These are phyloP conservation scores for Phymanthus crucifer DNA, from an alignment of 92 coral and sea anemone genomes.

Conservation along the genomic window DNA sequence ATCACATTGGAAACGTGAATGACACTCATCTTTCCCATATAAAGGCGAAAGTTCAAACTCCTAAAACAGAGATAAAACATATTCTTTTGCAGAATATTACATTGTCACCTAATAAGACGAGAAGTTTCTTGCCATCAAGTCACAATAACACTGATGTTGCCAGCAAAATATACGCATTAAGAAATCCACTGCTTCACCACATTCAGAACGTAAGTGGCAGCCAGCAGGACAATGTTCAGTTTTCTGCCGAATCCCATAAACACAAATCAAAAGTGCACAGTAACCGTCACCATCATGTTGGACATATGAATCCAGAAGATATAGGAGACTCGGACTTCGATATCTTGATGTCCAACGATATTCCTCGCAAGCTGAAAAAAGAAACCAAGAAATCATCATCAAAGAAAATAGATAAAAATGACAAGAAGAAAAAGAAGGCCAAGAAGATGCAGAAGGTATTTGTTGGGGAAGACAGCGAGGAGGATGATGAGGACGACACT, in stretches of 20 bases:
- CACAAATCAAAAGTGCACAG: slow-evolving; percentile 18
- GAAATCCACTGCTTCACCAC: slow-evolving; percentile 32
- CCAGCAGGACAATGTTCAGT: slow-evolving; percentile 45
- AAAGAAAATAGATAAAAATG: slow-evolving; percentile 16
- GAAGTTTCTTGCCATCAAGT: not conserved
- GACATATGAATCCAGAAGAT: slow-evolving; percentile 61
- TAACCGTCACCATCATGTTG: slow-evolving; percentile 30
- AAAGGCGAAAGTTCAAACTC: not conserved
- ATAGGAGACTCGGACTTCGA: slow-evolving; percentile 90
- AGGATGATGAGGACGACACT: slow-evolving; percentile 28
- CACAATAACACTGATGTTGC: slow-evolving; percentile 20
- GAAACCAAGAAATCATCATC: slow-evolving; percentile 14
- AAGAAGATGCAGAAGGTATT: slow-evolving; percentile 32
- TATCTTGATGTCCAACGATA: slow-evolving; percentile 83
- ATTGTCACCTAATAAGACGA: not conserved
- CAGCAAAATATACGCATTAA: not conserved
- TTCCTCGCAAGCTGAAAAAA: slow-evolving; percentile 63
- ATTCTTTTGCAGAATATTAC: not conserved
- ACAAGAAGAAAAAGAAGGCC: slow-evolving; percentile 16
- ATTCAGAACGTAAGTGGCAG: slow-evolving; percentile 26
- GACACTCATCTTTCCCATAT: not conserved
- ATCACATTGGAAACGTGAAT: not conserved
- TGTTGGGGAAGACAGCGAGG: slow-evolving; percentile 55
- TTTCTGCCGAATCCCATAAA: slow-evolving; percentile 48
- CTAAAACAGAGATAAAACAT: not conserved